Conservation (phyloP, 35 echinoderm and acorn worm genomes). For the Ophiothrix spiculata region DNA sequence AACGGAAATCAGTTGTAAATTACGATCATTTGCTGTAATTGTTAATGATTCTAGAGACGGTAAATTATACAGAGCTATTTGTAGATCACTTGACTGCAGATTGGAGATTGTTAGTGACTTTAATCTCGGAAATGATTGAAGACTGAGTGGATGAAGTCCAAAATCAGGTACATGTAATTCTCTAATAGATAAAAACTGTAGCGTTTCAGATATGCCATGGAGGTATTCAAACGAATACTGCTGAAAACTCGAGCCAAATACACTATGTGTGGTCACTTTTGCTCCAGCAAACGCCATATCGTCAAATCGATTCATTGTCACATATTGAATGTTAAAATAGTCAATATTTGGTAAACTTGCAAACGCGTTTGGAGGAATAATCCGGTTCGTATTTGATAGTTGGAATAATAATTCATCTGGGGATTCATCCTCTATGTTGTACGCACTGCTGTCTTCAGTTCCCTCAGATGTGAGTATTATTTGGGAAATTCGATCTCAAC, state of each 20-base stretch:
- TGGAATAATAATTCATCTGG: background rate
- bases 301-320: background rate
- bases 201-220: background rate
- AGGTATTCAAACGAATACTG: background rate
- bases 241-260: background rate
- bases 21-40: background rate
- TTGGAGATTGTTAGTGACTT: background rate
- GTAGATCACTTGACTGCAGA: background rate
- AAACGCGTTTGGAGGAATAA: background rate
- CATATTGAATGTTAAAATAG: background rate
- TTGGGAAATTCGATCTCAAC: background rate
- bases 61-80: background rate
- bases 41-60: background rate
- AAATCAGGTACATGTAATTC: background rate
- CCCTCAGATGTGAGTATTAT: background rate
- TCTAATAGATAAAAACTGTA: background rate
- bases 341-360: background rate
- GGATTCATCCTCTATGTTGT: background rate
- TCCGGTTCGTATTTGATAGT: background rate
- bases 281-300: background rate
- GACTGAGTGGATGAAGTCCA: background rate
- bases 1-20: background rate
- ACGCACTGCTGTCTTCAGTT: background rate
- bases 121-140: background rate
- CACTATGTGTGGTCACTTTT: background rate